Evolutionary conservation across 2,797 vertebrate genomes (phyloP), one percentile per base, ranked within the genome.

Genomic region (Pangasius mekongensis): DNA sequence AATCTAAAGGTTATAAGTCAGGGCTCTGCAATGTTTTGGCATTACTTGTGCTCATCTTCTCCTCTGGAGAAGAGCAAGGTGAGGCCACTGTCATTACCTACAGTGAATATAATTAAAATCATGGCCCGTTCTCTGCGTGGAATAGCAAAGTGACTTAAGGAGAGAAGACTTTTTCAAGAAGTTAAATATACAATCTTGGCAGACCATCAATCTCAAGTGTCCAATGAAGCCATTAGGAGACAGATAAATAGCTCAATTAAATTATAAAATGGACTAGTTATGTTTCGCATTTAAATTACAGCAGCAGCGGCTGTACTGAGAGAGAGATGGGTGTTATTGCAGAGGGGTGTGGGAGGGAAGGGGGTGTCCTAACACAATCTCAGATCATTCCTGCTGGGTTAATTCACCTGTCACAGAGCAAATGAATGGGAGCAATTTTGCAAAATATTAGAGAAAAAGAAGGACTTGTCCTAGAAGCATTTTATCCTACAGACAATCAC

Each of bases 401-500:
- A 96, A 98, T 97, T 97, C 93, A 96, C 95, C 95, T 97, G 97
- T 96, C 97, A 96, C 94, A 94, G 92, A 94, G 93, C 94, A 96
- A 98, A 99, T 97, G 96, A 97, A 99, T 97, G 97, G 96, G 95
- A 95, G 95, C 95, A 98, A 98, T 98, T 97, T 97, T 94, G 95
- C 95, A 96, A 97, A 98, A 97, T 97, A 97, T 98, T 96, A 97
- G 97, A 95, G 95, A 85, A 95, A 88, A 95, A 96, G 94, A 94
- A 94, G 91, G 91, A 71, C 92, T 92, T 93, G 93, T 93, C 92
- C 91, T 93, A 93, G 93, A 96, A 95, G 93, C 92, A 93, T 95
- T 96, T 96, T 94, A 94, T 96, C 93, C 93, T 91, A 87, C 88
- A 94, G 93, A 95, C 95, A 93, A 95, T 95, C 94, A 92, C 94